phyloP scores from a whole-genome alignment of 1,140 invertebrate species.

The Danaus plexippus region DNA sequence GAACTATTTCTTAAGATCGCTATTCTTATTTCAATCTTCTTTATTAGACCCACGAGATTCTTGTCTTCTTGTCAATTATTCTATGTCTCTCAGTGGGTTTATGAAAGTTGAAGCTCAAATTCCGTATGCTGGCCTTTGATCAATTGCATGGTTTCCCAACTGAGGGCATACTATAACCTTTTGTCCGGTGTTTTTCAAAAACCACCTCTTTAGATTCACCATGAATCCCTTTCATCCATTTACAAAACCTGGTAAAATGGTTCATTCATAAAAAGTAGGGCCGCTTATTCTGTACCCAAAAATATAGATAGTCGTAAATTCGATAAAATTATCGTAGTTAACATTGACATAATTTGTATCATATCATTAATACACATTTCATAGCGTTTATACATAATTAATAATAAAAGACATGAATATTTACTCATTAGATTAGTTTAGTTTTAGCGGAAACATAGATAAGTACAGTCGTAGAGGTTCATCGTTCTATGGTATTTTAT shows the following conservation, averaged over 20 bases:
- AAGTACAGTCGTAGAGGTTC: conserved; percentile 3
- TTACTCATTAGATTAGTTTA: conserved; percentile 31
- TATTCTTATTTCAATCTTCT: conserved; percentile 7
- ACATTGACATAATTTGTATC: conserved; percentile 48
- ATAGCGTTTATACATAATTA: conserved; percentile 32
- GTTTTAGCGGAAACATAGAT: conserved; percentile 20
- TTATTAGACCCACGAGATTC: conserved; percentile 11
- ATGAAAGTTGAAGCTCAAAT: conserved; percentile 10
- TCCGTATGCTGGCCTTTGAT: neutral
- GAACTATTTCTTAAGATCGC: conserved; percentile 19
- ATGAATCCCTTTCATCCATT: too few relatives aligned
- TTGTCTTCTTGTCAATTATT: conserved; percentile 23
- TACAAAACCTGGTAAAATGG: too few relatives aligned
- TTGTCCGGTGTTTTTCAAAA: too few relatives aligned
- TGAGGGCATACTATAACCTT: too few relatives aligned
- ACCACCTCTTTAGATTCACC: too few relatives aligned
- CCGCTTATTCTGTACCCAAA: too few relatives aligned
- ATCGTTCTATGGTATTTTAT: too few relatives aligned
- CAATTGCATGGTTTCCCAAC: too few relatives aligned
- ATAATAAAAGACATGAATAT: conserved; percentile 23
- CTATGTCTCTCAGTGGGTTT: conserved; percentile 11
- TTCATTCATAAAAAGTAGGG: too few relatives aligned
- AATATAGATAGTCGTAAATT: too few relatives aligned
- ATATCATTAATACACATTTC: conserved; percentile 52
- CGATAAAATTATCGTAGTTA: too few relatives aligned